A percentile compares a stretch with the other conserved stretches of the same genome.
These are phyloP conservation scores for Mycteria americana DNA, from an alignment of 2,797 vertebrate genomes.

Conservation along the genomic window DNA sequence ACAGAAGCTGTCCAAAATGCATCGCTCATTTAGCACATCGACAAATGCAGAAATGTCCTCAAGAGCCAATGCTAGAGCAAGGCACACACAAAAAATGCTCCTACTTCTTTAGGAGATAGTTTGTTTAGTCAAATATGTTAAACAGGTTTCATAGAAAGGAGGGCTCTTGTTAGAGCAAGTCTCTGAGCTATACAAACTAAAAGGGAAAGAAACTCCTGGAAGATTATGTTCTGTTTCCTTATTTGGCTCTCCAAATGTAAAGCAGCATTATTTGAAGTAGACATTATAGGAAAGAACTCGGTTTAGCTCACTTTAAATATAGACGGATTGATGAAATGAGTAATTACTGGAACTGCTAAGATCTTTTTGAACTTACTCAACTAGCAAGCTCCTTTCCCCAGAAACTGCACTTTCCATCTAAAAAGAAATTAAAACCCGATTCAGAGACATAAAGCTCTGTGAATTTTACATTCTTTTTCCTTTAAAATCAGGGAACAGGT, in stretches of 20 bases:
- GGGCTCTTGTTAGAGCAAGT: constrained; percentile 11
- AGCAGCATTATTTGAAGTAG: constrained; percentile 52
- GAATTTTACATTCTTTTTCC: background rate
- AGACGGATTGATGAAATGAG: constrained; percentile 41
- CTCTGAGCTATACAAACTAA: background rate
- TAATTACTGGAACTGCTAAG: constrained; percentile 26
- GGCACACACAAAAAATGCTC: background rate
- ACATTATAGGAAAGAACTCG: constrained; percentile 4
- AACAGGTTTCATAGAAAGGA: constrained; percentile 34
- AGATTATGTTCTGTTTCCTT: constrained; percentile 44
- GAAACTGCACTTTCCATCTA: background rate
- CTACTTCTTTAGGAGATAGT: constrained; percentile 32
- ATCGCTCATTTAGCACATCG: background rate
- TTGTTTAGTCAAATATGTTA: constrained; percentile 28
- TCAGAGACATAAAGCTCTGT: background rate
- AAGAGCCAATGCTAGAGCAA: constrained; percentile 17
- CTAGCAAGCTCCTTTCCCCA: background rate
- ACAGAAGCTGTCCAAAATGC: constrained; percentile 58
- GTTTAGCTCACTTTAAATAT: constrained; percentile 26
- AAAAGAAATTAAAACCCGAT: constrained; percentile 1
- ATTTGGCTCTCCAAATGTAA: constrained; percentile 44
- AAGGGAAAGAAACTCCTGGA: constrained; percentile 17
- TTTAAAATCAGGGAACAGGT: background rate
- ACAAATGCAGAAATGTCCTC: constrained; percentile 37
- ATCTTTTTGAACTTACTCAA: background rate